A percentile compares a stretch with the other conserved stretches of the same genome.
These are phyloP conservation scores for Apodemus agrarius DNA, from an alignment of 2,797 vertebrate species.

Conservation along the genomic window DNA sequence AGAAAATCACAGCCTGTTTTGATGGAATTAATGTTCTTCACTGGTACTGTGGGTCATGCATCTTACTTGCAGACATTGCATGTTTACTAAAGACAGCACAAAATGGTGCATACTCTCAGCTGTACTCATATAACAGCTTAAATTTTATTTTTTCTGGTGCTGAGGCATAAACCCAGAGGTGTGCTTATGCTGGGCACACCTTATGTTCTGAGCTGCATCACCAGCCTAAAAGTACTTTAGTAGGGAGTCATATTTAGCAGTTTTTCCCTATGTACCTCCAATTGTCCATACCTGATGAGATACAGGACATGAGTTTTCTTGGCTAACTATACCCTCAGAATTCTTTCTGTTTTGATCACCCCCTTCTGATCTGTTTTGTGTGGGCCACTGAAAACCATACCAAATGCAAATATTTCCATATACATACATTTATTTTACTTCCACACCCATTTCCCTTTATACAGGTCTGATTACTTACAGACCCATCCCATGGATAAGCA, in stretches of 20 bases:
- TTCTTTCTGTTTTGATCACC: slow-evolving; percentile 79
- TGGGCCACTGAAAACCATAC: slow-evolving; percentile 75
- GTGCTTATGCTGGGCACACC: background rate
- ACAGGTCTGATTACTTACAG: background rate
- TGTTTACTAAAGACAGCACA: background rate
- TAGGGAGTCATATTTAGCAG: background rate
- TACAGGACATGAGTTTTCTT: slow-evolving; percentile 72
- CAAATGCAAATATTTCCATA: slow-evolving; percentile 26
- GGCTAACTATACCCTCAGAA: slow-evolving; percentile 72
- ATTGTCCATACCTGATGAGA: background rate
- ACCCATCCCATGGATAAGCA: background rate
- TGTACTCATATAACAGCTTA: background rate
- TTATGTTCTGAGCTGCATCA: background rate
- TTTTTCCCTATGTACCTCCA: background rate
- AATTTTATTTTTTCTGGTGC: background rate
- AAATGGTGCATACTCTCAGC: background rate
- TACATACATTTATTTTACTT: background rate
- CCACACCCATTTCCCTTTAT: background rate
- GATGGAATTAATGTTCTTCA: background rate
- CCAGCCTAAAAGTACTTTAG: background rate
- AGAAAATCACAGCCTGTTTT: background rate
- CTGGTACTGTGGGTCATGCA: background rate
- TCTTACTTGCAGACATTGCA: background rate
- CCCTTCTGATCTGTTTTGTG: slow-evolving; percentile 63
- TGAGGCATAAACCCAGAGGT: background rate